phyloP scores from a whole-genome alignment of 2,888 invertebrate genomes.

The Epistrophe eligans region DNA sequence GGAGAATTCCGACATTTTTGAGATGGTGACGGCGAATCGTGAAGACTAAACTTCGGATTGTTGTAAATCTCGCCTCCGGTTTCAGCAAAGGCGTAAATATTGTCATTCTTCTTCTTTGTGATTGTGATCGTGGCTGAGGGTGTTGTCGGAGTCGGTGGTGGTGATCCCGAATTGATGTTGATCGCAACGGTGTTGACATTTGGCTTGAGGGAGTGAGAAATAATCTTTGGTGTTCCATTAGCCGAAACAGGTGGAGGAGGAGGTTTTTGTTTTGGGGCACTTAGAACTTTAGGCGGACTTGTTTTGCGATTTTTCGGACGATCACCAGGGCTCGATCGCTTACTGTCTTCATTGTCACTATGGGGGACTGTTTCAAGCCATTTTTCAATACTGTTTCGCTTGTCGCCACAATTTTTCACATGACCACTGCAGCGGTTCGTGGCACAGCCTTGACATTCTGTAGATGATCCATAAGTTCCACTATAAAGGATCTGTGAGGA shows the following conservation, averaged over 20 bases:
- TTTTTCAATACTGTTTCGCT: slow-evolving; percentile 89
- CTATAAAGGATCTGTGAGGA: slow-evolving; percentile 84
- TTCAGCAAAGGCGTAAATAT: slow-evolving; percentile 81
- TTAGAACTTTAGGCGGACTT: slow-evolving; percentile 78
- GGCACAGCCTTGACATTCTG: slow-evolving; percentile 78
- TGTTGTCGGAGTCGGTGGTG: slow-evolving; percentile 76
- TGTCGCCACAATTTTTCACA: slow-evolving; percentile 86
- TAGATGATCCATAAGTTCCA: slow-evolving; percentile 77
- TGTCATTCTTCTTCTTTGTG: slow-evolving; percentile 76
- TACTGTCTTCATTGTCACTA: slow-evolving; percentile 77
- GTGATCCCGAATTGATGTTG: slow-evolving; percentile 55
- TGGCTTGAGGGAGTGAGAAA: slow-evolving; percentile 69
- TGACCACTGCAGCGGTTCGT: slow-evolving; percentile 79
- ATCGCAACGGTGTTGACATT: slow-evolving; percentile 45
- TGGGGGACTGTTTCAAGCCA: slow-evolving; percentile 90
- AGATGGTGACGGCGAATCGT: slow-evolving; percentile 82
- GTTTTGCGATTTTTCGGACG: slow-evolving; percentile 60
- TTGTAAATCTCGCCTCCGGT: slow-evolving; percentile 82
- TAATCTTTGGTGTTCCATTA: slow-evolving; percentile 68
- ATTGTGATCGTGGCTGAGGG: slow-evolving; percentile 78
- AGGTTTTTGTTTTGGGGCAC: slow-evolving; percentile 81
- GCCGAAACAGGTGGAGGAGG: slow-evolving; percentile 80
- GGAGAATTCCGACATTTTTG: slow-evolving; percentile 79
- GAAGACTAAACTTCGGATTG: slow-evolving; percentile 83
- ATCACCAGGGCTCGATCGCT: slow-evolving; percentile 28